Percentiles rank a stretch among this genome's conserved stretches.
These are phyloP conservation scores for Porites rus DNA, from an alignment of 92 coral and sea anemone species.

Conservation along the genomic window DNA sequence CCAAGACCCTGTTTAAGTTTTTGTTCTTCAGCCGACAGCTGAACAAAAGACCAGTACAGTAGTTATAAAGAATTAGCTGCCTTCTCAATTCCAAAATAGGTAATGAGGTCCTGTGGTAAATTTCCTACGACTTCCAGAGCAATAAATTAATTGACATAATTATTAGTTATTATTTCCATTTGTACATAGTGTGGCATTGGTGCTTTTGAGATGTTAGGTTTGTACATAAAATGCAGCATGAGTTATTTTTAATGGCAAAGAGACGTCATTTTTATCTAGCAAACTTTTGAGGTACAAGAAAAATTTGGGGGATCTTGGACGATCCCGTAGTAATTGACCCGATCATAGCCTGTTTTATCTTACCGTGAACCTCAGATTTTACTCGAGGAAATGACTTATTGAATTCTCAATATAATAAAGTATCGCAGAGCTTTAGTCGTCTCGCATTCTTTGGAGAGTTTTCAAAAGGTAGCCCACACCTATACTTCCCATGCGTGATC, in stretches of 20 bases:
- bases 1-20: neutral
- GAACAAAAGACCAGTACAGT: neutral
- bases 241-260: slow-evolving; percentile 50
- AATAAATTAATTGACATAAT: slow-evolving; percentile 9
- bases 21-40: neutral
- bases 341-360: no score
- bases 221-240: slow-evolving; percentile 53
- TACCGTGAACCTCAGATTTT: slow-evolving; percentile 6
- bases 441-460: neutral
- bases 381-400: neutral
- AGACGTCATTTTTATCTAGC: slow-evolving; percentile 25
- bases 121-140: slow-evolving; percentile 11
- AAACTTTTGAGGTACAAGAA: neutral
- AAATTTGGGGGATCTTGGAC: neutral
- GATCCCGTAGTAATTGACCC: no score
- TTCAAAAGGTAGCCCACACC: neutral
- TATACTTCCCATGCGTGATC: no score
- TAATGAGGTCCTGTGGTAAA: slow-evolving; percentile 3
- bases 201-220: slow-evolving; percentile 48
- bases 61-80: slow-evolving; percentile 3
- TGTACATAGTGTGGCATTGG: slow-evolving; percentile 52
- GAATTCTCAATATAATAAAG: slow-evolving; percentile 4
- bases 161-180: slow-evolving; percentile 42
- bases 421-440: slow-evolving; percentile 7
- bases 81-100: neutral